A percentile compares a stretch with the other conserved stretches of the same genome.
Evolutionary conservation across 2,113 vertebrate species (phyloP).

Genomic region (Etheostoma spectabile): DNA sequence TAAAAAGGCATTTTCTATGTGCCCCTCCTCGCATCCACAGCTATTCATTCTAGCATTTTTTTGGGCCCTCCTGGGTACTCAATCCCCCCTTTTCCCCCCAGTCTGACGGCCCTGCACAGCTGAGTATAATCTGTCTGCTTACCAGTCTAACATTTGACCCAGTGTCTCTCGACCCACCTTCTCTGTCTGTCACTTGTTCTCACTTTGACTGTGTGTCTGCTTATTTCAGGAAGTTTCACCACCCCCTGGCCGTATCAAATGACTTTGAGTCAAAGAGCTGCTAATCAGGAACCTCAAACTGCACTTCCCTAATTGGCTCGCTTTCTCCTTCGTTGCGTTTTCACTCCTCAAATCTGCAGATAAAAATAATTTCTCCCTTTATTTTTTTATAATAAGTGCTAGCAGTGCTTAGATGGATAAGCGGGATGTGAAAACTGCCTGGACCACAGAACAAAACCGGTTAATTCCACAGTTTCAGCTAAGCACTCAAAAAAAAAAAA

Average conservation of each 20-base stretch:
- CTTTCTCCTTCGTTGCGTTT: conserved; percentile 39
- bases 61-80: no score
- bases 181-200: conserved; percentile 37
- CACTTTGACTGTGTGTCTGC: conserved; percentile 40
- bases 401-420: conserved; percentile 34
- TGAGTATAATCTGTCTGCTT: conserved; percentile 21
- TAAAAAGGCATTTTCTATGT: no score
- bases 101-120: no score
- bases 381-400: conserved; percentile 20
- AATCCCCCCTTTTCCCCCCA: no score
- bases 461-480: conserved; percentile 40
- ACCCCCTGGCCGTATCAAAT: conserved; percentile 39
- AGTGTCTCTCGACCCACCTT: conserved; percentile 52
- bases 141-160: conserved; percentile 58
- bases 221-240: conserved; percentile 70
- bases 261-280: conserved; percentile 53
- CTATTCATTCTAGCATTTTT: no score
- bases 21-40: no score
- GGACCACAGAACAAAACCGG: conserved; percentile 33
- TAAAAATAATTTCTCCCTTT: conserved; percentile 37
- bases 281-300: conserved; percentile 54
- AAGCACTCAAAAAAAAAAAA: conserved; percentile 24
- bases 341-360: conserved; percentile 39
- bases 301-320: conserved; percentile 63
- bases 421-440: conserved; percentile 43